Base-by-base conservation (phyloP, 2,888 invertebrate species). In the Sialis lutaria region DNA sequence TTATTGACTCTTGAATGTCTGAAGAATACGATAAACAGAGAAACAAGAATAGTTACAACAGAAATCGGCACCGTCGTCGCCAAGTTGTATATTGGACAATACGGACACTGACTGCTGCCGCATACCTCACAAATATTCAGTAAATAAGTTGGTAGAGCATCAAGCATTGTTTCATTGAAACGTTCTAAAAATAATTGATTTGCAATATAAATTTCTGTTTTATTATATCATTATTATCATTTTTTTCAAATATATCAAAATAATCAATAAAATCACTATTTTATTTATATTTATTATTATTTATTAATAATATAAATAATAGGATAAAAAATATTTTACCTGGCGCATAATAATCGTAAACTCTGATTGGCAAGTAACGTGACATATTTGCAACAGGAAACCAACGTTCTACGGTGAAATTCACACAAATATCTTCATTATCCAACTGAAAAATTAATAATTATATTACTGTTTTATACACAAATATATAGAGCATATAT, bases 381-480 rank as follows among this genome's bases (percentile, higher is more conserved):
- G 95, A 92, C 86, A 93, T 88, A 67, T 96, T 96, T 44, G 95
- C 95, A 4, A 95, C 91, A 0, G 95, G 95, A 67, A 77, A 85
- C 93, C 93, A 96, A 53, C 96, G 75, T 66, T 93, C 91, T 47
- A 93, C 77, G 1, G 90, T 88, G 63, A 93, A 89, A 66, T 89
- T 85, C 7, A 96, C 82, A 60, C 96, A 96, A 6, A 87, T 87
- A 56, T 79, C 80, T 63, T 84, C 82, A 22, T 72, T 67, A 58
- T 90, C 89, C 63, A 95, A 65, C 89, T 90, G 65, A 30, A 62
- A 64, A 52, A 48, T 40, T 54, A 50, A 4, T 1, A 45, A 35
- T 45, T 49, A 41, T 33, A 37, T 12, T 40, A 6, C 34, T 31
- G 22, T 22, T 22, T 22, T 22, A 22, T 2, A 4, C 4, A 4